Conservation (phyloP, 1,140 invertebrate species). For the Paralvinella palmiformis region DNA sequence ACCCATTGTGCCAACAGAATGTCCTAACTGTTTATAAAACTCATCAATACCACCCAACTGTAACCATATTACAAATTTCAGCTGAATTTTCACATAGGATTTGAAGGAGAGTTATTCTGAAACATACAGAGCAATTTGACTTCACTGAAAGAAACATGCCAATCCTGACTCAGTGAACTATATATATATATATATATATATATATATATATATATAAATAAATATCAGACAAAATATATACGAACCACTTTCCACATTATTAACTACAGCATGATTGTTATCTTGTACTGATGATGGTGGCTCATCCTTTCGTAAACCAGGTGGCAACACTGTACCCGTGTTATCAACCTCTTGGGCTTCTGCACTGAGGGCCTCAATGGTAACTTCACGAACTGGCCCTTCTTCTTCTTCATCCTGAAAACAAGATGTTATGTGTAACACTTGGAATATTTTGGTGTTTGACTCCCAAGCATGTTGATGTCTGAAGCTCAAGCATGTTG, state of each 20-base stretch:
- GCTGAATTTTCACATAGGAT: not conserved
- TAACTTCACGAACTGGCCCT: constrained; percentile 4
- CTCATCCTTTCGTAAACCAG: not conserved
- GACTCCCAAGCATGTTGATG: not conserved
- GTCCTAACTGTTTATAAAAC: not conserved
- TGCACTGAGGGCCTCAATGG: constrained; percentile 11
- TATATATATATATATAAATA: not conserved
- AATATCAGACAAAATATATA: not conserved
- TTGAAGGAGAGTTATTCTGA: not conserved
- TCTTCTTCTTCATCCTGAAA: not conserved
- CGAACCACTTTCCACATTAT: not conserved
- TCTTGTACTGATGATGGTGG: not conserved
- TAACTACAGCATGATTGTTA: not conserved
- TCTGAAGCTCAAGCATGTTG: not conserved
- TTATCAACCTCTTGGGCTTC: not conserved
- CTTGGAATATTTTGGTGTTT: not conserved
- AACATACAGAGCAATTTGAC: not conserved
- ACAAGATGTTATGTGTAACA: not conserved
- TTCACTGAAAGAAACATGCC: not conserved
- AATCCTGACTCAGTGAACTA: not conserved
- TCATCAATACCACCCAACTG: not conserved
- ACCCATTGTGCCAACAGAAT: not conserved
- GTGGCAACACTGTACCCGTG: not conserved
- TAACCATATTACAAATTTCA: not conserved
- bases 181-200: not conserved